Base-by-base conservation (phyloP, 2,113 vertebrate genomes). In the Bagarius yarrelli region DNA sequence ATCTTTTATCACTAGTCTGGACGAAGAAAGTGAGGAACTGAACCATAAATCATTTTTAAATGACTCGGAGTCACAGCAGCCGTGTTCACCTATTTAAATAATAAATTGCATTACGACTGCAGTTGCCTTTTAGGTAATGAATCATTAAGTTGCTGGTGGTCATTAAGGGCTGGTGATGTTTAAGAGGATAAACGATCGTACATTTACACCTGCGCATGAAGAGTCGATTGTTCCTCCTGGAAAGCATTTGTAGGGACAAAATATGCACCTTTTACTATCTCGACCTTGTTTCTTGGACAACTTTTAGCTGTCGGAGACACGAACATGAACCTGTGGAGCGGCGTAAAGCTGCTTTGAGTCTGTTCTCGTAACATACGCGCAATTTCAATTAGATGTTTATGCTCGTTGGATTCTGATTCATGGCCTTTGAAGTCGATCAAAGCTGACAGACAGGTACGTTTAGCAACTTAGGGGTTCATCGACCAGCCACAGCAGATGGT, bases 401-500 rank as follows among this genome's bases (percentile, higher is more conserved):
- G 86, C 81, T 67, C 81, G 75, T 86, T 76, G 84, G 82, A 12
- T 69, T 63, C 57, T 60, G 14, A 32, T 52, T 50, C 71, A 52
- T 88, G 89, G 88, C 88, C 89, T 90, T 91, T 86, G 4, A 30
- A 87, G 87, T 90, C 87, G 87, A 87, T 89, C 78, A 87, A 81
- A 86, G 87, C 81, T 32, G 52, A 84, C 70, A 80, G 83, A 83
- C 40, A 83, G 87, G 78, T 76, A 81, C 32, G 79, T 73, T 78
- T 81, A 73, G 85, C 80, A 85, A 47, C 85, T 89, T 73, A 85
- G 89, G 88, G 88, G 86, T 80, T 81, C 88, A 90, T 88, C 78
- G 87, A 89, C 88, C 87, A 81, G 86, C 85, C 85, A 85, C 82
- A 87, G 88, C 90, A 91, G 90, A 92, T 91, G 90, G 89, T 84